A percentile compares a stretch with the other conserved stretches of the same genome.
Evolutionary conservation across 2,797 vertebrate genomes (phyloP).

Genomic region (Parambassis ranga): DNA sequence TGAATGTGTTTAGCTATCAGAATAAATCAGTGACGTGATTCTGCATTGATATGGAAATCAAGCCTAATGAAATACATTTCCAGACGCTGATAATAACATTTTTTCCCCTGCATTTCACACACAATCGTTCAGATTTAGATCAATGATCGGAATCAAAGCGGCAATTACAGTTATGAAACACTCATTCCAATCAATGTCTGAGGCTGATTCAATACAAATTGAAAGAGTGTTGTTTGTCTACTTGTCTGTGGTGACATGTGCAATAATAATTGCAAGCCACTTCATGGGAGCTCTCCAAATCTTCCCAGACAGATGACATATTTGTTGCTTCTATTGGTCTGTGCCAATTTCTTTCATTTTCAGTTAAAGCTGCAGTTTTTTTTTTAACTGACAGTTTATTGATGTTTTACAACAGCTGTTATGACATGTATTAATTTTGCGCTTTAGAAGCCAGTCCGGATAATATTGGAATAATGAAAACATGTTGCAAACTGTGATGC

Average conservation of each 20-base stretch:
- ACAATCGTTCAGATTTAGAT: slow-evolving; percentile 59
- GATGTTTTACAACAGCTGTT: slow-evolving; percentile 64
- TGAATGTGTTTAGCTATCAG: slow-evolving; percentile 9
- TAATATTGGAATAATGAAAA: slow-evolving; percentile 33
- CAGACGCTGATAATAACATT: slow-evolving; percentile 11
- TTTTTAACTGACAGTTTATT: slow-evolving; percentile 60
- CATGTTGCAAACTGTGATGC: neutral
- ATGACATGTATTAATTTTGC: slow-evolving; percentile 59
- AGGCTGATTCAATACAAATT: slow-evolving; percentile 63
- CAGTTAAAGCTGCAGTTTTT: slow-evolving; percentile 41
- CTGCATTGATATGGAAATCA: slow-evolving; percentile 41
- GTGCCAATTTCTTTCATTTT: slow-evolving; percentile 67
- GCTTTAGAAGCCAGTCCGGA: slow-evolving; percentile 16
- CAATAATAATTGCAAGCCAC: slow-evolving; percentile 64
- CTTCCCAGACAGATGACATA: slow-evolving; percentile 68
- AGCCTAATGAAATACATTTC: slow-evolving; percentile 43
- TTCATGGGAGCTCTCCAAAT: slow-evolving; percentile 67
- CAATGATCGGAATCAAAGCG: slow-evolving; percentile 69
- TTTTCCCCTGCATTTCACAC: slow-evolving; percentile 23
- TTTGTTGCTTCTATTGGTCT: slow-evolving; percentile 56
- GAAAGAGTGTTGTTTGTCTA: slow-evolving; percentile 64
- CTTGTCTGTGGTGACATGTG: slow-evolving; percentile 63
- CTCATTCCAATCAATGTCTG: slow-evolving; percentile 65
- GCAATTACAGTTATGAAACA: slow-evolving; percentile 68
- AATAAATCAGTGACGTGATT: slow-evolving; percentile 33